These are phyloP conservation scores for Drosophila testacea DNA, from an alignment of 2,888 invertebrate genomes.

Conservation along the genomic window DNA sequence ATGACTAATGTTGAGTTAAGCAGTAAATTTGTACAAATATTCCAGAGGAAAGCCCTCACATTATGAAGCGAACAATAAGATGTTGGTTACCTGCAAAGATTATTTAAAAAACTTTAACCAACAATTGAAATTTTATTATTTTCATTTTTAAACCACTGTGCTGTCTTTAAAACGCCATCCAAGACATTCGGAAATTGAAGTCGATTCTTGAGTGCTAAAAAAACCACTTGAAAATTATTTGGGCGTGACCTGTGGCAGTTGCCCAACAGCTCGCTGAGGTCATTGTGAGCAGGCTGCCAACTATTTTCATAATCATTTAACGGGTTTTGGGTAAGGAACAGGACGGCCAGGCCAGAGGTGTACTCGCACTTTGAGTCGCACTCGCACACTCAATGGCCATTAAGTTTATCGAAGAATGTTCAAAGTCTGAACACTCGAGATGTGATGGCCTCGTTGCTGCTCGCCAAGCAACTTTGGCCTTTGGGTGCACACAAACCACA, in stretches of 20 bases:
- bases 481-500: conserved; percentile 63
- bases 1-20: no score
- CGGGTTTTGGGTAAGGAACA: conserved; percentile 45
- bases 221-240: conserved; percentile 62
- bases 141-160: background rate
- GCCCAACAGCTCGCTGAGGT: conserved; percentile 54
- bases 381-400: conserved; percentile 69
- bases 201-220: conserved; percentile 33
- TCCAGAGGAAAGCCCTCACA: no score
- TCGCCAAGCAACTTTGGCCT: conserved; percentile 48
- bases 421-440: conserved; percentile 64
- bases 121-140: background rate
- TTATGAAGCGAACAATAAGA: background rate
- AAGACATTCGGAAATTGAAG: conserved; percentile 15
- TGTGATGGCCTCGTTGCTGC: conserved; percentile 33
- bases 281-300: conserved; percentile 65
- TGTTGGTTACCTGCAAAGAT: background rate
- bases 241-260: conserved; percentile 70
- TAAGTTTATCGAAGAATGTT: conserved; percentile 78
- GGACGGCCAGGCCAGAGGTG: conserved; percentile 3
- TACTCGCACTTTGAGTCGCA: conserved; percentile 19
- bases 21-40: no score
- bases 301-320: conserved; percentile 77
- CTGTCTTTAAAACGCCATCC: background rate
- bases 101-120: background rate